Evolutionary conservation across 1,140 invertebrate genomes (phyloP).

Genomic region (Diuraphis noxia): DNA sequence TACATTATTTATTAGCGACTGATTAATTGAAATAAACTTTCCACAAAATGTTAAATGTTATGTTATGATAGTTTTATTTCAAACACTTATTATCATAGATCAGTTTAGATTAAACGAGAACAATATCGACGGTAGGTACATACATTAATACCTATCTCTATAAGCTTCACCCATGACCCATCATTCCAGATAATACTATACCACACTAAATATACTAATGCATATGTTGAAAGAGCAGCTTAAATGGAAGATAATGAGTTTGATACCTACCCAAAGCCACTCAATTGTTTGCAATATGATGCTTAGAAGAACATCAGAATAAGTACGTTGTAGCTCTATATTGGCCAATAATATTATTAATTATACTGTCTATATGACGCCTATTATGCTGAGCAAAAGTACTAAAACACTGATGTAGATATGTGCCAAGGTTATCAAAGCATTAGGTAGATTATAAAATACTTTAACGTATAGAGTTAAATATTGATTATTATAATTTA

Average conservation of each 20-base stretch:
- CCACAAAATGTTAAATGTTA: background rate
- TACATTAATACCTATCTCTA: too few species aligned
- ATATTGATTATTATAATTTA: too few species aligned
- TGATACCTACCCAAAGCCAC: background rate
- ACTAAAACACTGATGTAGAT: too few species aligned
- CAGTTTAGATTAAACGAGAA: background rate
- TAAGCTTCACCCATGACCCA: background rate
- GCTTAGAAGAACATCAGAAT: background rate
- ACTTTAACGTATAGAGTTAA: too few species aligned
- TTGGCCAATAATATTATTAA: background rate
- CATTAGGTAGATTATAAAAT: too few species aligned
- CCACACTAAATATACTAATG: background rate
- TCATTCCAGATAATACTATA: background rate
- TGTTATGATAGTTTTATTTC: background rate
- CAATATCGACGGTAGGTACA: too few species aligned
- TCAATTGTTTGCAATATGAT: background rate
- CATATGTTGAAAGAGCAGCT: background rate
- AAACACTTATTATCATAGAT: background rate
- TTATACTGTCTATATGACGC: too few species aligned
- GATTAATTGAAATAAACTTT: constrained; percentile 38
- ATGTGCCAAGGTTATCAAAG: too few species aligned
- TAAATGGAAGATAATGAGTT: background rate
- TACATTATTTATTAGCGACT: constrained; percentile 41
- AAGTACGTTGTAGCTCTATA: background rate
- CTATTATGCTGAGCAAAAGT: too few species aligned